These are phyloP conservation scores for Diplazon laetatorius DNA, from an alignment of 2,888 invertebrate species.

Conservation along the genomic window DNA sequence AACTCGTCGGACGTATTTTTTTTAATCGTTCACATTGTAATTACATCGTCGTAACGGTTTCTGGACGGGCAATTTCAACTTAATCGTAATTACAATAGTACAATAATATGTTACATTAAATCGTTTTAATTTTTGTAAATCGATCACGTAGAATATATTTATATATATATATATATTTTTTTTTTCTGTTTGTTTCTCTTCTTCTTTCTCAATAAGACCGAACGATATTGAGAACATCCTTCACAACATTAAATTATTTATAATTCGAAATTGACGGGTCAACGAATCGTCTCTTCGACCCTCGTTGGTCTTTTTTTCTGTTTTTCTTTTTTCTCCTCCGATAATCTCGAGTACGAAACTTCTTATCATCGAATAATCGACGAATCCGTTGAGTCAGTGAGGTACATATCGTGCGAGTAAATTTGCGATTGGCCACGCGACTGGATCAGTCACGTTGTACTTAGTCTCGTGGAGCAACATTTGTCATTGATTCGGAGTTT, in stretches of 20 bases:
- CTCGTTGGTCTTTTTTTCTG: background rate
- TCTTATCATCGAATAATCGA: constrained; percentile 4
- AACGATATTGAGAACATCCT: constrained; percentile 47
- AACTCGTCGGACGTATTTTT: constrained; percentile 33
- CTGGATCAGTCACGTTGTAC: constrained; percentile 27
- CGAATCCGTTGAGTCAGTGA: constrained; percentile 22
- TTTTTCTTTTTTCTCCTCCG: background rate
- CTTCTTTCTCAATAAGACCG: constrained; percentile 61
- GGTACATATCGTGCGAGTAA: constrained; percentile 42
- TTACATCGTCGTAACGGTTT: constrained; percentile 38
- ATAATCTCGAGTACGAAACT: background rate
- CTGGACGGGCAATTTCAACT: constrained; percentile 18
- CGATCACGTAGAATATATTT: constrained; percentile 34
- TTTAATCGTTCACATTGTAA: constrained; percentile 48
- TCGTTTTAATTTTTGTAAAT: constrained; percentile 29
- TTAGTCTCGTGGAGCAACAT: constrained; percentile 9
- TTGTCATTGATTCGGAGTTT: constrained; percentile 55
- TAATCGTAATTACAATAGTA: constrained; percentile 26
- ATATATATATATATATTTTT: too few relatives aligned
- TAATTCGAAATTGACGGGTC: constrained; percentile 7
- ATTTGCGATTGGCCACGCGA: constrained; percentile 38
- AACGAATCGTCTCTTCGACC: constrained; percentile 28
- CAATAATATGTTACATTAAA: constrained; percentile 30
- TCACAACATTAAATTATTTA: background rate
- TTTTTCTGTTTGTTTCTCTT: too few relatives aligned